phyloP scores from a whole-genome alignment of 2,888 invertebrate genomes.

The Villa cingulata region DNA sequence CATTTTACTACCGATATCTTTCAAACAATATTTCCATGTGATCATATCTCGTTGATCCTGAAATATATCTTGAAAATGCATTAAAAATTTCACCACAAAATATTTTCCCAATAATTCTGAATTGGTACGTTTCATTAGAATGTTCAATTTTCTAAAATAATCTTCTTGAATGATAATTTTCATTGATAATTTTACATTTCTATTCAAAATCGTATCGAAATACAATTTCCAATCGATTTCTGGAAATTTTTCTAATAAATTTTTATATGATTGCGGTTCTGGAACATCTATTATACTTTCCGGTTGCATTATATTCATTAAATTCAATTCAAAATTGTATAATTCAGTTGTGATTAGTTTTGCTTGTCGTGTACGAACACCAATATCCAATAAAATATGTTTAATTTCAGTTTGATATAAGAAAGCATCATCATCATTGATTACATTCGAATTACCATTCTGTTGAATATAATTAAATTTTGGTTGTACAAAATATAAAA shows the following conservation, averaged over 20 bases:
- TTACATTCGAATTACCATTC: neutral
- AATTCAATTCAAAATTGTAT: neutral
- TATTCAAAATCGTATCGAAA: neutral
- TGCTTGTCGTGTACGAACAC: neutral
- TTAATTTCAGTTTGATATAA: conserved; percentile 2
- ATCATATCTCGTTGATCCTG: neutral
- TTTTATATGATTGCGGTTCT: neutral
- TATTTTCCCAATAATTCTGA: conserved; percentile 1
- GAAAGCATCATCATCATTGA: neutral
- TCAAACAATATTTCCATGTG: neutral
- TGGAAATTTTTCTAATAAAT: neutral
- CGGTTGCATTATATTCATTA: neutral
- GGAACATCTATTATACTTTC: conserved; percentile 2
- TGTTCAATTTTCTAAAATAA: neutral
- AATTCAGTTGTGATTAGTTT: neutral
- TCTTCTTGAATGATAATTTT: neutral
- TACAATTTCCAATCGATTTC: conserved; percentile 1
- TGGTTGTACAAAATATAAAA: conserved; percentile 1
- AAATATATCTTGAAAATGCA: neutral
- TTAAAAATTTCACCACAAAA: conserved; percentile 1
- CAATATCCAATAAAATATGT: conserved; percentile 3
- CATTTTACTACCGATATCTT: neutral
- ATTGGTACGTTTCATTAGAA: neutral
- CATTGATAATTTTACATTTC: neutral
- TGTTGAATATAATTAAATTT: neutral